Evolutionary conservation across 1,140 invertebrate genomes (phyloP).

Genomic region (Drosophila nikananu): DNA sequence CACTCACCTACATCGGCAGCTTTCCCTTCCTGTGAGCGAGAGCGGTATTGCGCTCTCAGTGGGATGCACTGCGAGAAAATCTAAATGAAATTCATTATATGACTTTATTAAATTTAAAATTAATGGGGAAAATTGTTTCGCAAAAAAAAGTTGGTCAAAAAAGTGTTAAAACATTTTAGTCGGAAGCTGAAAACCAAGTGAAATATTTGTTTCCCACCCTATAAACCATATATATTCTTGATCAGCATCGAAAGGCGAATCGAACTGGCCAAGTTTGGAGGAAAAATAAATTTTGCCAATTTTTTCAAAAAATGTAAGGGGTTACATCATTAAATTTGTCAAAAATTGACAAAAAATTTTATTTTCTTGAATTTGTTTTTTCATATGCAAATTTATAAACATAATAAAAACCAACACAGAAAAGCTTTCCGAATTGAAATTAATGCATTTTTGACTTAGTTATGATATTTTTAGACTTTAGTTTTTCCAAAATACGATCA

Average conservation of each 20-base stretch:
- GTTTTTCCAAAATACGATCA: neutral
- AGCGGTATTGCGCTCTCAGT: slow-evolving; percentile 47
- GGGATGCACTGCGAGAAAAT: slow-evolving; percentile 9
- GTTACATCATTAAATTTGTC: neutral
- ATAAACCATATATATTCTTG: neutral
- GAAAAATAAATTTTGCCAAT: neutral
- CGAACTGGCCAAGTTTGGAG: no score
- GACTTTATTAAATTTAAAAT: neutral
- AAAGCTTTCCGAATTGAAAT: neutral
- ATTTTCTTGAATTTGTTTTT: no score
- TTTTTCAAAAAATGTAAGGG: neutral
- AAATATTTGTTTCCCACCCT: neutral
- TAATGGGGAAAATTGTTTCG: no score
- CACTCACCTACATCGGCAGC: slow-evolving; percentile 47
- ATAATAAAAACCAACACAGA: neutral
- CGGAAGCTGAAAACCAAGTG: no score
- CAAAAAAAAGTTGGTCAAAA: no score
- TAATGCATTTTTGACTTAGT: neutral
- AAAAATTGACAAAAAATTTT: neutral
- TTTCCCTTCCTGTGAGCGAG: slow-evolving; percentile 82
- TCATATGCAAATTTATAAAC: neutral
- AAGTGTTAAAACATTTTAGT: no score
- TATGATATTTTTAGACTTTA: neutral
- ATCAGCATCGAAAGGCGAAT: neutral
- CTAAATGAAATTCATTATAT: neutral